These are phyloP conservation scores for Netelia inedita DNA, from an alignment of 2,888 invertebrate genomes.

Conservation along the genomic window DNA sequence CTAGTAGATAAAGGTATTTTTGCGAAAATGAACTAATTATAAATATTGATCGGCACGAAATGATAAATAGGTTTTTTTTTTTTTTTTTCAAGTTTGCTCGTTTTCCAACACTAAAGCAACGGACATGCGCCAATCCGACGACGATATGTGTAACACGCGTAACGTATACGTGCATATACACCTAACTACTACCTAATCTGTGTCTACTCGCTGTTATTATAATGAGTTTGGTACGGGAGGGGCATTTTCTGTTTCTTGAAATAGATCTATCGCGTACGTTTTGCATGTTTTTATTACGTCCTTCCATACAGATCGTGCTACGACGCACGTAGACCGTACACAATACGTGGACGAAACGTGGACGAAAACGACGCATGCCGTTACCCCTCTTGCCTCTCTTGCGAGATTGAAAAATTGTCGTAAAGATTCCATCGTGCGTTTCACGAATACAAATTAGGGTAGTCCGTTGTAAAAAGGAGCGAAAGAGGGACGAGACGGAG, in stretches of 20 bases:
- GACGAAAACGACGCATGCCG: conserved; percentile 21
- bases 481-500: no score
- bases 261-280: conserved; percentile 37
- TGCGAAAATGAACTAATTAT: no score
- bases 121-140: no score
- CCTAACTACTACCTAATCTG: not conserved
- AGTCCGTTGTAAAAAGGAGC: no score
- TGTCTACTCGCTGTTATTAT: not conserved
- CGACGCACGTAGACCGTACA: conserved; percentile 11
- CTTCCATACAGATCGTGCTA: not conserved
- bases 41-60: no score
- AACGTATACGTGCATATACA: no score
- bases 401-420: not conserved
- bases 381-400: not conserved
- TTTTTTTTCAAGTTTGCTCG: no score
- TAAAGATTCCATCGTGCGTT: not conserved
- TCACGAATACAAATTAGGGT: no score
- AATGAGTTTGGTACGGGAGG: not conserved
- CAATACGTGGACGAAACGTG: not conserved
- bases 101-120: no score
- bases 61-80: no score
- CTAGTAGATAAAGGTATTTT: no score
- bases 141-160: no score
- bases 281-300: not conserved
- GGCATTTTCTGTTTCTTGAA: conserved; percentile 37